phyloP scores from a whole-genome alignment of 2,888 invertebrate genomes.

The Beris morrisii region DNA sequence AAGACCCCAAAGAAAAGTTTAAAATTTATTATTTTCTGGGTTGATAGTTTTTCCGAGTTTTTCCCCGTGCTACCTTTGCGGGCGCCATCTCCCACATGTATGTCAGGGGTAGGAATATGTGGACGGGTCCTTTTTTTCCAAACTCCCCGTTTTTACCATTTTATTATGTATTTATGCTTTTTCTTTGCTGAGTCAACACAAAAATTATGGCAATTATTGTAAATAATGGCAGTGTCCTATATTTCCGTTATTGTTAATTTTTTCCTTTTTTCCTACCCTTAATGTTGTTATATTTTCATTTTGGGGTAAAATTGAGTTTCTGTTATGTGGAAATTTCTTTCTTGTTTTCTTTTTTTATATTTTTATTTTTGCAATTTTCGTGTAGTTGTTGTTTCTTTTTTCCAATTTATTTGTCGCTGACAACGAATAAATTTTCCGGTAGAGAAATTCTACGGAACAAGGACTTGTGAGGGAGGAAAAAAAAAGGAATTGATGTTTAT shows the following conservation, averaged over 20 bases:
- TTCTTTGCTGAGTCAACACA: constrained; percentile 33
- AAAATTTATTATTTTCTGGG: constrained; percentile 21
- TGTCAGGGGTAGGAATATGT: neutral
- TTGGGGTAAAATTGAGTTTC: constrained; percentile 27
- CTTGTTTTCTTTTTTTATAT: constrained; percentile 2
- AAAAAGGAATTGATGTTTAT: constrained; percentile 24
- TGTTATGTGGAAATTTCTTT: constrained; percentile 28
- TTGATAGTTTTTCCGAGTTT: constrained; percentile 12
- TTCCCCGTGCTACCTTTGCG: neutral
- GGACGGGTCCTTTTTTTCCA: neutral
- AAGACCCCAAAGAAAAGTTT: constrained; percentile 5
- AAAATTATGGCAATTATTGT: constrained; percentile 40
- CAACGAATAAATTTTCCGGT: constrained; percentile 20
- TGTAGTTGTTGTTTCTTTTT: constrained; percentile 13
- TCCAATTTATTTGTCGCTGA: constrained; percentile 28
- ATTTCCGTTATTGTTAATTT: constrained; percentile 36
- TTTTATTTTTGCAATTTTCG: constrained; percentile 16
- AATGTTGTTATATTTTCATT: constrained; percentile 10
- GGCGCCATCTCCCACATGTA: constrained; percentile 1
- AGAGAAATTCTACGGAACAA: neutral
- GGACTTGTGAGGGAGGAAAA: neutral
- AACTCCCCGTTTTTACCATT: constrained; percentile 19
- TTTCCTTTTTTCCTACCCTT: constrained; percentile 15
- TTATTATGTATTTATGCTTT: constrained; percentile 28
- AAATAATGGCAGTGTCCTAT: constrained; percentile 35